Percentiles rank a stretch among this genome's conserved stretches.
These are phyloP conservation scores for Leptodactylus fallax DNA, from an alignment of 2,797 vertebrate species.

Conservation along the genomic window DNA sequence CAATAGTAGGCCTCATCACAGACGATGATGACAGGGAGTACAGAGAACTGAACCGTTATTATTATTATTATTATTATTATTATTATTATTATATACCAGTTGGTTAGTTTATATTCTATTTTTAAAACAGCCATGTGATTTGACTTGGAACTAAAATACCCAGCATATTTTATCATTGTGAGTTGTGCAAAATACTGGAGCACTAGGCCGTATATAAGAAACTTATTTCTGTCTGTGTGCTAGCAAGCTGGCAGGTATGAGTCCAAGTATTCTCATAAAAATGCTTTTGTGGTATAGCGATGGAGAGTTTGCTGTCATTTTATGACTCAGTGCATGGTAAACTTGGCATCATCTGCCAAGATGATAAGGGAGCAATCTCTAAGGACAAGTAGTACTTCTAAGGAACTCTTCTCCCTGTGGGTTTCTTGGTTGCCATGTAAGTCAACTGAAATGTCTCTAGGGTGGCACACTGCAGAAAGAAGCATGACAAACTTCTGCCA, in stretches of 20 bases:
- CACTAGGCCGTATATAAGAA: too few relatives aligned
- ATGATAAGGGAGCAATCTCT: conserved; percentile 47
- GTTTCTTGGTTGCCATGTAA: conserved; percentile 23
- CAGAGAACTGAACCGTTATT: too few relatives aligned
- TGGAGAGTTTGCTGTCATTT: not conserved
- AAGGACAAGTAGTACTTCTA: conserved; percentile 31
- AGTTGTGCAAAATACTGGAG: not conserved
- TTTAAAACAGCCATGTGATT: too few relatives aligned
- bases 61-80: too few relatives aligned
- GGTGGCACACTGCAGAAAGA: not conserved
- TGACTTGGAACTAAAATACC: too few relatives aligned
- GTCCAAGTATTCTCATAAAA: not conserved
- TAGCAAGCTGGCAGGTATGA: too few relatives aligned
- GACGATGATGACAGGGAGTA: too few relatives aligned
- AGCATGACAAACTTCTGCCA: conserved; percentile 24
- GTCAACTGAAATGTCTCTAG: conserved; percentile 14
- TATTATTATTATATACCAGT: too few relatives aligned
- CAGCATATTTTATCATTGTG: too few relatives aligned
- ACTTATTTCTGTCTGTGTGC: not conserved
- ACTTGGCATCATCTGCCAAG: conserved; percentile 16
- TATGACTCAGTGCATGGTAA: not conserved
- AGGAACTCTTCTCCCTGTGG: conserved; percentile 28
- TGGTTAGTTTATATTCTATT: too few relatives aligned
- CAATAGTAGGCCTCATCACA: too few relatives aligned
- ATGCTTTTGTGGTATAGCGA: not conserved